Conservation (phyloP, 64 coral and sea anemone genomes). For the Actinia tenebrosa region DNA sequence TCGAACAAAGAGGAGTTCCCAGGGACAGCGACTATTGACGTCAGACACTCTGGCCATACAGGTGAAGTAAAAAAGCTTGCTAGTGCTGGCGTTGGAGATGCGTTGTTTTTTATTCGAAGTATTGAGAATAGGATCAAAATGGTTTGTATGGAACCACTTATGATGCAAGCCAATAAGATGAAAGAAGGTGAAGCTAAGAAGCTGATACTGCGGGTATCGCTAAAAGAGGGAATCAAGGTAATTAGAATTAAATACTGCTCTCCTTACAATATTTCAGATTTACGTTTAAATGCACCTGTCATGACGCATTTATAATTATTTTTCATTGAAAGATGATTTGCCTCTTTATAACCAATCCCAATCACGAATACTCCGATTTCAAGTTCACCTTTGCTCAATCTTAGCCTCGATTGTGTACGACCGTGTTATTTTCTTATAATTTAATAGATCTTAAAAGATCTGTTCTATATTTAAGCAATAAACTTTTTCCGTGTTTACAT, state of each 20-base stretch:
- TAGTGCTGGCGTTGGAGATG: conserved; percentile 3
- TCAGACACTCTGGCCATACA: conserved; percentile 43
- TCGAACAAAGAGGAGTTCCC: not conserved
- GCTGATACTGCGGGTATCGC: conserved; percentile 51
- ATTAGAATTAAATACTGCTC: not conserved
- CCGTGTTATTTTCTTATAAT: no score
- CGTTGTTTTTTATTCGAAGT: conserved; percentile 20
- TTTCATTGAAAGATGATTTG: no score
- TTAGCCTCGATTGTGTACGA: no score
- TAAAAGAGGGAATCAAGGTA: conserved; percentile 63
- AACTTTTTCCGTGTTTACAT: no score
- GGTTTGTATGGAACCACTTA: conserved; percentile 71
- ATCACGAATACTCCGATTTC: no score
- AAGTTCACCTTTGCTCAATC: no score
- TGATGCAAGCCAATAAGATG: conserved; percentile 67
- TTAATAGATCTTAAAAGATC: no score
- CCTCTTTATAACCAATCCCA: no score
- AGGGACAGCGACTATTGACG: conserved; percentile 54
- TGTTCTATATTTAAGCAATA: no score
- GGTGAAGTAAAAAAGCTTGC: conserved; percentile 36
- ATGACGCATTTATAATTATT: no score
- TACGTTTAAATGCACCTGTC: no score
- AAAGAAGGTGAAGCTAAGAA: conserved; percentile 52
- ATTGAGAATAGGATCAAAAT: conserved; percentile 50
- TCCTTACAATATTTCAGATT: not conserved